phyloP scores from a whole-genome alignment of 2,113 vertebrate species.

The Suricata suricatta region DNA sequence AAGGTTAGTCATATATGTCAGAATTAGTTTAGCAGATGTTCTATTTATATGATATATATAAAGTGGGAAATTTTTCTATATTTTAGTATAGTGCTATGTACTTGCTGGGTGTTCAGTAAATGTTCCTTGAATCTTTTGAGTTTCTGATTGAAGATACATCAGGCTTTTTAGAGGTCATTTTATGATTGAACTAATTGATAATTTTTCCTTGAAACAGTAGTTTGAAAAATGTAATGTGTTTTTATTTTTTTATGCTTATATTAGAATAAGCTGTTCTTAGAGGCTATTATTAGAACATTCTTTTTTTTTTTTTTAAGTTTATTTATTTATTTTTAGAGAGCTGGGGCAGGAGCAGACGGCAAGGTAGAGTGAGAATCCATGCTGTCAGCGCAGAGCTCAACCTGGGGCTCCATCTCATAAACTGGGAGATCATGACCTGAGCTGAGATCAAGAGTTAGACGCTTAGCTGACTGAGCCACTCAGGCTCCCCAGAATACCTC shows the following conservation, averaged over 20 bases:
- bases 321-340: too few relatives aligned
- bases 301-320: too few relatives aligned
- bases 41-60: constrained; percentile 22
- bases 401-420: too few relatives aligned
- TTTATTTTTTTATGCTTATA: constrained; percentile 23
- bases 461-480: too few relatives aligned
- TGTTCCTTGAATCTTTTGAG: constrained; percentile 32
- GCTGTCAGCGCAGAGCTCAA: too few relatives aligned
- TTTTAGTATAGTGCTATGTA: not conserved
- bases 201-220: constrained; percentile 16
- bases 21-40: constrained; percentile 25
- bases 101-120: not conserved
- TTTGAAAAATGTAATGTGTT: constrained; percentile 10
- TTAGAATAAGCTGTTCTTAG: not conserved
- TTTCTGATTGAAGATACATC: constrained; percentile 25
- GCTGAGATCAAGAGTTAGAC: too few relatives aligned
- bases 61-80: not conserved
- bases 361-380: too few relatives aligned
- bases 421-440: too few relatives aligned
- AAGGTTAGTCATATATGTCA: constrained; percentile 83
- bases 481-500: not conserved
- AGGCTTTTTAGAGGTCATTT: constrained; percentile 43
- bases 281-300: too few relatives aligned
- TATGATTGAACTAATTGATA: not conserved
- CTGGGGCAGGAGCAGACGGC: too few relatives aligned